A percentile compares a stretch with the other conserved stretches of the same genome.
Evolutionary conservation across 2,888 invertebrate species (phyloP).

Genomic region (Neuroscelio doddi): DNA sequence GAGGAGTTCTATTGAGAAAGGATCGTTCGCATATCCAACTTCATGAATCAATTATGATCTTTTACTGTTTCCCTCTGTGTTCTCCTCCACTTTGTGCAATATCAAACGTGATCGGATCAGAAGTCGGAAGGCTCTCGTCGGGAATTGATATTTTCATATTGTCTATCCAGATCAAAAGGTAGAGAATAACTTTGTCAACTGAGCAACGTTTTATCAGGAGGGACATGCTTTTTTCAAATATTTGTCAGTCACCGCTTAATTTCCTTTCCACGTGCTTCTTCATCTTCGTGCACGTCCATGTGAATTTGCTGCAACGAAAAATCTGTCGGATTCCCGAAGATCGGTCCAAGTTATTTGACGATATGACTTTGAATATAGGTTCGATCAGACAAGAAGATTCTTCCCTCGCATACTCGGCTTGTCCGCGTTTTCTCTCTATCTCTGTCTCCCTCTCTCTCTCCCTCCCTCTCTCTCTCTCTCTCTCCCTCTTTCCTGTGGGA

Average conservation of each 20-base stretch:
- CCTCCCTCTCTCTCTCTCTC: not conserved
- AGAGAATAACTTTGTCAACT: slow-evolving; percentile 9
- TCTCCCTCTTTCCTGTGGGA: slow-evolving; percentile 31
- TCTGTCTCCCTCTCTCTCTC: no score
- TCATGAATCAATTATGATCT: slow-evolving; percentile 49
- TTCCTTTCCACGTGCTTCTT: slow-evolving; percentile 15
- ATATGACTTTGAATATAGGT: slow-evolving; percentile 12
- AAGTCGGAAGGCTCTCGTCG: slow-evolving; percentile 34
- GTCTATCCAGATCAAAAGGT: slow-evolving; percentile 19
- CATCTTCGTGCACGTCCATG: slow-evolving; percentile 13
- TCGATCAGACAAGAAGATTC: not conserved
- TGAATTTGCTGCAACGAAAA: slow-evolving; percentile 10
- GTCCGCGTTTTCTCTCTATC: slow-evolving; percentile 2
- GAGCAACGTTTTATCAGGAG: not conserved
- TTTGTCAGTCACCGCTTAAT: not conserved
- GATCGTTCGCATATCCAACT: slow-evolving; percentile 49
- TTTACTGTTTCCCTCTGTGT: slow-evolving; percentile 41
- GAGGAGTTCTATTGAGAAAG: slow-evolving; percentile 55
- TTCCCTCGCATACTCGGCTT: slow-evolving; percentile 8
- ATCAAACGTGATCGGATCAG: slow-evolving; percentile 46
- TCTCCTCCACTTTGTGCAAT: slow-evolving; percentile 27
- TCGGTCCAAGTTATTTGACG: slow-evolving; percentile 23
- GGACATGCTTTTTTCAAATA: not conserved
- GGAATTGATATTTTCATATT: slow-evolving; percentile 35
- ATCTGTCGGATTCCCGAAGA: slow-evolving; percentile 21